Percentiles rank a stretch among this genome's conserved stretches.
phyloP scores from a whole-genome alignment of 2,113 vertebrate species.

The Lepisosteus oculatus region DNA sequence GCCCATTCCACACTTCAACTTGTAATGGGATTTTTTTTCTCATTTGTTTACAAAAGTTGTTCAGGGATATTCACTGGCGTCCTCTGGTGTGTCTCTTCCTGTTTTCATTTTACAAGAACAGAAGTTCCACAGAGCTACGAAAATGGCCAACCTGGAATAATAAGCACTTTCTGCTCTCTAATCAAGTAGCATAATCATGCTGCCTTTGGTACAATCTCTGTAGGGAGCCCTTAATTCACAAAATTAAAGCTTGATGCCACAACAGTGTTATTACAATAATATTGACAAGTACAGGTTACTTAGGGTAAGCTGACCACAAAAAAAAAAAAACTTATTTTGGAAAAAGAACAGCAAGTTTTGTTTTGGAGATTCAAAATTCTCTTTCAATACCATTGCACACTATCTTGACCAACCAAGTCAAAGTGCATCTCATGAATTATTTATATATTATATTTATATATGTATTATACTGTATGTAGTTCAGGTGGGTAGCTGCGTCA shows the following conservation, averaged over 20 bases:
- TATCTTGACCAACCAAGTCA: too few relatives aligned
- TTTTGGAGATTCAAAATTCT: too few relatives aligned
- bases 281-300: background rate
- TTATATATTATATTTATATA: too few relatives aligned
- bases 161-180: conserved; percentile 1
- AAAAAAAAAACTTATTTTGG: too few relatives aligned
- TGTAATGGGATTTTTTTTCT: conserved; percentile 39
- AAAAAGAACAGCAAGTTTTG: too few relatives aligned
- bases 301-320: too few relatives aligned
- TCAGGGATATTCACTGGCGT: conserved; percentile 43
- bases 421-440: too few relatives aligned
- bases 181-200: background rate
- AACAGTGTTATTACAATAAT: conserved; percentile 4
- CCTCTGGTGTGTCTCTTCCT: conserved; percentile 59
- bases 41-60: conserved; percentile 63
- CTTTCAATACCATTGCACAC: too few relatives aligned
- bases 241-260: background rate
- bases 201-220: background rate
- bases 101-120: conserved; percentile 52
- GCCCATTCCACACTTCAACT: conserved; percentile 40
- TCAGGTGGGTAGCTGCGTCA: too few relatives aligned
- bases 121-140: background rate
- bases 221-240: background rate
- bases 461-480: too few relatives aligned
- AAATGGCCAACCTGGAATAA: conserved; percentile 1